Evolutionary conservation across 2,888 invertebrate genomes (phyloP).

Genomic region (Eupithecia exiguata): DNA sequence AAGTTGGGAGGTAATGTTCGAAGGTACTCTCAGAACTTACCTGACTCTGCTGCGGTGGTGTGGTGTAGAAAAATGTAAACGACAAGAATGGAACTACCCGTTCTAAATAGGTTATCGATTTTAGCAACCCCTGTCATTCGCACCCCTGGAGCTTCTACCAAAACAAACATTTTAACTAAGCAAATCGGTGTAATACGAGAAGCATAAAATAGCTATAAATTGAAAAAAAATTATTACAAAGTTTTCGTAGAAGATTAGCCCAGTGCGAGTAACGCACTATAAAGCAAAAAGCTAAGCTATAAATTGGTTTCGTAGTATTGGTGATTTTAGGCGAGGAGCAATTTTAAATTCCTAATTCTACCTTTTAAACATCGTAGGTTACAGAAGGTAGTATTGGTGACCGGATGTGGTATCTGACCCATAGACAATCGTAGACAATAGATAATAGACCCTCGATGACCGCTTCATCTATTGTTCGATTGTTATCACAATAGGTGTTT

Average conservation of each 20-base stretch:
- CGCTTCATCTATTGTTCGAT: constrained; percentile 67
- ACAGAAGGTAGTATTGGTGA: constrained; percentile 13
- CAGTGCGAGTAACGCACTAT: too few relatives aligned
- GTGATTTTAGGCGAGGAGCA: too few relatives aligned
- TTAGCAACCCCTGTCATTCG: constrained; percentile 44
- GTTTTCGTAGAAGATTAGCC: too few relatives aligned
- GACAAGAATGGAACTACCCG: background rate
- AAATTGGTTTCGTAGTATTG: too few relatives aligned
- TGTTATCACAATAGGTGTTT: constrained; percentile 64
- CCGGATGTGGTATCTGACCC: constrained; percentile 59
- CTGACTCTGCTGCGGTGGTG: background rate
- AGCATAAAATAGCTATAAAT: too few relatives aligned
- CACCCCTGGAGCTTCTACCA: constrained; percentile 44
- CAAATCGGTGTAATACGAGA: constrained; percentile 18
- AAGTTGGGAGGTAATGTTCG: too few relatives aligned
- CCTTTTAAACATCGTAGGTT: background rate
- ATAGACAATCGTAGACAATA: constrained; percentile 74
- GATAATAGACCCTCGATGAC: constrained; percentile 59
- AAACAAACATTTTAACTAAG: constrained; percentile 40
- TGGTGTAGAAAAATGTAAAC: background rate
- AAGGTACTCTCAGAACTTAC: background rate
- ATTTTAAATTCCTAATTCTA: too few relatives aligned
- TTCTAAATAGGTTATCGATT: constrained; percentile 48
- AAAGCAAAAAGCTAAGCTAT: too few relatives aligned
- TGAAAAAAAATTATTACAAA: too few relatives aligned